A percentile compares a stretch with the other conserved stretches of the same genome.
Evolutionary conservation across 2,797 vertebrate genomes (phyloP).

Genomic region (Lophius americanus): DNA sequence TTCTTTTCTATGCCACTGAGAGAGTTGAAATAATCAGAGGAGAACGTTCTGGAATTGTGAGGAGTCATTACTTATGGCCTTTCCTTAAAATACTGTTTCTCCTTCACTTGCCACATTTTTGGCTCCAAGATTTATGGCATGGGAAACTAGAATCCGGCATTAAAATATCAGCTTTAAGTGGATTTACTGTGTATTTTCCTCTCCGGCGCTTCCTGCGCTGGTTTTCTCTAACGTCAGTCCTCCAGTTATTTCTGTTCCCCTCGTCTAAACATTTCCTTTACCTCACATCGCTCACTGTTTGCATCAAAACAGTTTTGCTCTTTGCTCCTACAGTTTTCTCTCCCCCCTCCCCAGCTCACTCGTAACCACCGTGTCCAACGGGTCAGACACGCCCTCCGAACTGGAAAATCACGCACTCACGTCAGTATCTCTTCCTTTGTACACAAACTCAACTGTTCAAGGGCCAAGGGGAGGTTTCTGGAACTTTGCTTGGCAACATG

Average conservation of each 20-base stretch:
- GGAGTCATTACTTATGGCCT: background rate
- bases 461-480: constrained; percentile 45
- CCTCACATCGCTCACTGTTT: constrained; percentile 34
- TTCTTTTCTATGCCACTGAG: constrained; percentile 6
- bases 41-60: background rate
- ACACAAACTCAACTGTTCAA: constrained; percentile 42
- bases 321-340: constrained; percentile 33
- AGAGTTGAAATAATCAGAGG: background rate
- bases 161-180: constrained; percentile 13
- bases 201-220: background rate
- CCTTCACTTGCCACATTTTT: constrained; percentile 1
- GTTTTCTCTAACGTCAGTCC: constrained; percentile 9
- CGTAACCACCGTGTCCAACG: constrained; percentile 42
- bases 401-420: constrained; percentile 45
- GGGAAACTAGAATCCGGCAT: background rate
- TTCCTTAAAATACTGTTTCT: background rate
- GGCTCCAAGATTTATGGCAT: background rate
- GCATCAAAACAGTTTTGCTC: constrained; percentile 41
- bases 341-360: constrained; percentile 34
- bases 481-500: constrained; percentile 61
- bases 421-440: constrained; percentile 26
- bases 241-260: constrained; percentile 26
- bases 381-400: constrained; percentile 58
- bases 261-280: constrained; percentile 30
- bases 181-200: constrained; percentile 24